Base-by-base conservation (phyloP, 1,140 invertebrate species). In the Pectinophora gossypiella region DNA sequence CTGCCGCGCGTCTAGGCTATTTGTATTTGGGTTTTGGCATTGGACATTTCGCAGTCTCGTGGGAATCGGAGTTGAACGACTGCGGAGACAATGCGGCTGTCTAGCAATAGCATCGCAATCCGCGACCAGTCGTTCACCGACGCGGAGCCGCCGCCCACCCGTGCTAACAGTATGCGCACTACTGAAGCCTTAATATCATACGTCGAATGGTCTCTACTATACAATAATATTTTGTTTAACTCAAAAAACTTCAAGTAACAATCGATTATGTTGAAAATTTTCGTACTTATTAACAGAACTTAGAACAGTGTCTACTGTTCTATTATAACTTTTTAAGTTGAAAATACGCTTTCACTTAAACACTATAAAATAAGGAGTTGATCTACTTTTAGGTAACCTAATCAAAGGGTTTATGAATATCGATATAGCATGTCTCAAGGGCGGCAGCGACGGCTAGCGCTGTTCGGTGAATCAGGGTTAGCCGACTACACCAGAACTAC, bases 61-160 rank as follows among this genome's bases (percentile, higher is more conserved):
- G 80, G 80, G 83, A 83, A 83, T 68, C 72, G 42, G 76, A 81
- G 83, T 86, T 84, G 83, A 86, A 84, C 79, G 80, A 86, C 83
- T 84, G 75, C 67, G 55, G 72, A 72, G 76, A 84, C 80, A 84
- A 81, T 83, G 71, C 80, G 71, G 65, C 68, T 63, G 69, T 65
- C 59, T 67, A 61, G 63, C 65, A 66, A 40, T 32, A 19, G 50
- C 50, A 45, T 44, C 19, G 42, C 18, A 9, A 44, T 44, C 74
- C 67, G 65, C 64, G 68, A 60, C 69, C 66, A 75, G 64, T 72
- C 72, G 73, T 71, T 78, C 66, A 67, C 61, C 64, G 56, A 7
- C 22, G 22, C 22, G 48, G 55, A 40, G 43, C 64, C 51, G 47
- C 62, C 69, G 67, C 72, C 70, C 77, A 75, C 75, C 65, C 61